Conservation (phyloP, 2,888 invertebrate genomes). For the Liodrosophila aerea region DNA sequence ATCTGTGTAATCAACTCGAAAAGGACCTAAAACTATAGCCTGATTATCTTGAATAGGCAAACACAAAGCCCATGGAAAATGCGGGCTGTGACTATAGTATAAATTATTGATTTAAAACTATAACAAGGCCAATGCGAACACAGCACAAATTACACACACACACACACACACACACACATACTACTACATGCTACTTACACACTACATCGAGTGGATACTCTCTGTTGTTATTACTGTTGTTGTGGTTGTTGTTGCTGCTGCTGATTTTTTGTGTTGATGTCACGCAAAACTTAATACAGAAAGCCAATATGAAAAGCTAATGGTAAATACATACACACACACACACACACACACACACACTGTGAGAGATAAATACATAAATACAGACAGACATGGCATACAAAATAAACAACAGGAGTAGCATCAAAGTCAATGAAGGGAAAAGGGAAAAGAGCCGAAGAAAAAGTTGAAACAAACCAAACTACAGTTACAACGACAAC, state of each 20-base stretch:
- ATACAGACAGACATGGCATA: constrained; percentile 22
- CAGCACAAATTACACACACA: constrained; percentile 48
- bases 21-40: constrained; percentile 25
- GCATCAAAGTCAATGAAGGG: constrained; percentile 48
- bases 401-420: constrained; percentile 39
- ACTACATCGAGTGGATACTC: constrained; percentile 30
- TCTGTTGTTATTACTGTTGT: constrained; percentile 13
- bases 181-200: too few species aligned
- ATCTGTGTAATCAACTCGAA: constrained; percentile 14
- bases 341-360: constrained; percentile 1
- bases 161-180: not conserved
- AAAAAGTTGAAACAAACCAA: constrained; percentile 53
- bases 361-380: constrained; percentile 1
- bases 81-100: constrained; percentile 39
- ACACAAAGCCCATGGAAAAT: constrained; percentile 9
- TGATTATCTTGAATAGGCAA: constrained; percentile 38
- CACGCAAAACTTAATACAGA: constrained; percentile 63
- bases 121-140: constrained; percentile 59
- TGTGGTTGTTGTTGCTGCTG: constrained; percentile 29
- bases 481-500: constrained; percentile 26
- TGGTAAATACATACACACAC: constrained; percentile 29
- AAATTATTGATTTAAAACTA: constrained; percentile 67
- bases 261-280: constrained; percentile 58
- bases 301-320: constrained; percentile 52
- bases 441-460: constrained; percentile 16